Base-by-base conservation (phyloP, 2,113 vertebrate species). In the Probosciger aterrimus region DNA sequence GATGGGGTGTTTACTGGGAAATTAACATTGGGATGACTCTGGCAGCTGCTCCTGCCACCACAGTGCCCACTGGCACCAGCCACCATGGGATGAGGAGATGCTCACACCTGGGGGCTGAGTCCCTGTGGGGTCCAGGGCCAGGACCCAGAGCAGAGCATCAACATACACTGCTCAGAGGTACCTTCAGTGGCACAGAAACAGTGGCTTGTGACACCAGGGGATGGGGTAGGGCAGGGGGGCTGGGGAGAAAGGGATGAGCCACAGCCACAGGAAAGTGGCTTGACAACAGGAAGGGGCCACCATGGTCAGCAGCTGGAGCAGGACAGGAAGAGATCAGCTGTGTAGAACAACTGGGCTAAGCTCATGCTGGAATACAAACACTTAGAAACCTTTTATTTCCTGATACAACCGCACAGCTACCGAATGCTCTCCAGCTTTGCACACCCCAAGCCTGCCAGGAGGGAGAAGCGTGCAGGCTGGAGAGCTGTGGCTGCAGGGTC, bases 111-210 rank as follows among this genome's bases (percentile, higher is more conserved):
- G 24, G 37, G 41, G 16, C 65, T 30, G 49, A 14, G 64, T 59
- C 65, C 44, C 24, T 43, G 31, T 1, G 2, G 57, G 35, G 35
- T 41, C 14, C 47, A 17, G 37, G 62, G 43, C 44, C 35, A 64
- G 39, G 12, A 16, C 35, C 23, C 57, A 59, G 24, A 35, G n/a
- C 44, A 43, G 18, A 55, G 30, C 64, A 37, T 4, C 2, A 2
- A 8, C 35, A 23, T 6, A 24, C 7, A 41, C 44, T 33, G 50
- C 33, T 25, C 55, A 14, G 15, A 39, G 44, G 60, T 11, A 7
- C 27, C 35, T 43, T 27, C 0, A 0, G 67, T 20, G 39, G 24
- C 76, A 60, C 11, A 5, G 0, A 0, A 53, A 24, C 3, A 1
- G 69, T 9, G 18, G 11, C 2, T 2, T 14, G 70, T 27, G 65